These are phyloP conservation scores for Hypercompe scribonia DNA, from an alignment of 2,888 invertebrate species.

Conservation along the genomic window DNA sequence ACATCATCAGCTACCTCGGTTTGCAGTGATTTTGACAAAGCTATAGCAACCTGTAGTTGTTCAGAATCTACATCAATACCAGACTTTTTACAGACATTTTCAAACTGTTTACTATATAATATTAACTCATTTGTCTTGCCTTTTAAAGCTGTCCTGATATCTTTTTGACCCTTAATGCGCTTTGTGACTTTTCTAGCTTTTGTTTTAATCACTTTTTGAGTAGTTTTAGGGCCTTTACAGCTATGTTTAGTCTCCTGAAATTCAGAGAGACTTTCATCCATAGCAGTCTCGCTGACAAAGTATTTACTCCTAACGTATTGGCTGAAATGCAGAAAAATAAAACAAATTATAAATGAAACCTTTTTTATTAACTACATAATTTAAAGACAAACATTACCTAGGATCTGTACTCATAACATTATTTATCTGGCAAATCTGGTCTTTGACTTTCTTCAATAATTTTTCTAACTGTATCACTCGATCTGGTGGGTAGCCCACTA, in stretches of 20 bases:
- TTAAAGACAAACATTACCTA: conserved; percentile 58
- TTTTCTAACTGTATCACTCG: conserved; percentile 61
- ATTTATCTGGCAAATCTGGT: conserved; percentile 69
- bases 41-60: conserved; percentile 89
- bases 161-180: conserved; percentile 71
- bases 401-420: conserved; percentile 63
- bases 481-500: conserved; percentile 65
- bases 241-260: conserved; percentile 72
- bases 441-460: conserved; percentile 62
- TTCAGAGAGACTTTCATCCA: conserved; percentile 79
- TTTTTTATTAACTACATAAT: conserved; percentile 43
- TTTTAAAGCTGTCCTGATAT: conserved; percentile 73
- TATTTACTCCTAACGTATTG: conserved; percentile 72
- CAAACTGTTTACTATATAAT: conserved; percentile 75
- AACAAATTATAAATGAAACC: conserved; percentile 56
- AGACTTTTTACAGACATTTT: conserved; percentile 74
- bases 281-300: conserved; percentile 63
- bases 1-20: conserved; percentile 26
- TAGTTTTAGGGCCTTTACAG: conserved; percentile 62
- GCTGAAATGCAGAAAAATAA: conserved; percentile 62
- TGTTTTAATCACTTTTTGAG: conserved; percentile 45
- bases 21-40: conserved; percentile 87
- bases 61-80: conserved; percentile 87
- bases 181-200: conserved; percentile 62
- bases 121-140: conserved; percentile 73